Percentiles rank a stretch among this genome's conserved stretches.
phyloP scores from a whole-genome alignment of 1,140 invertebrate genomes.

The Papilio glaucus region DNA sequence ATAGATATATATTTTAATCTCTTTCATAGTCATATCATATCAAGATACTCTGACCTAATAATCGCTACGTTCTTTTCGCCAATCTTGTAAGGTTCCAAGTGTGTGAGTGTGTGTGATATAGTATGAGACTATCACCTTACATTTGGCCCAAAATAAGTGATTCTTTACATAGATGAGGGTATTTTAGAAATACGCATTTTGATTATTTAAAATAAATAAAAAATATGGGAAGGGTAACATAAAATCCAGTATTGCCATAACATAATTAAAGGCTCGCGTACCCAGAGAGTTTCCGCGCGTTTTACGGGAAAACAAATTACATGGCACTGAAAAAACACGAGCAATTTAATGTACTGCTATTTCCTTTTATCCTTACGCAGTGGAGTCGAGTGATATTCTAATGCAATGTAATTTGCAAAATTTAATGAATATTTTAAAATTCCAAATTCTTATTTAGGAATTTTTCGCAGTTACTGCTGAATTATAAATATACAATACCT shows the following conservation, averaged over 20 bases:
- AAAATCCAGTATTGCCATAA: constrained; percentile 28
- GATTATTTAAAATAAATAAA: not conserved
- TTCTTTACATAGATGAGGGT: not conserved
- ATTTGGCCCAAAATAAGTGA: not conserved
- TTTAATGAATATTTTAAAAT: constrained; percentile 34
- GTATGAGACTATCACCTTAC: too few relatives aligned
- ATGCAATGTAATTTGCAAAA: constrained; percentile 25
- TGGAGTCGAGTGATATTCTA: not conserved
- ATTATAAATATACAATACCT: not conserved
- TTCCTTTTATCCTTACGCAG: constrained; percentile 26
- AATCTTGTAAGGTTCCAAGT: too few relatives aligned
- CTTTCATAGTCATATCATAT: too few relatives aligned
- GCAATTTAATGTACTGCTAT: constrained; percentile 32
- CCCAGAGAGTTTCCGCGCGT: constrained; percentile 28
- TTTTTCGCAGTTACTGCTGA: constrained; percentile 14
- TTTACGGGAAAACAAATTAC: constrained; percentile 34
- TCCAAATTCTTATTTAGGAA: not conserved
- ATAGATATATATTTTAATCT: too few relatives aligned
- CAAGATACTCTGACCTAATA: too few relatives aligned
- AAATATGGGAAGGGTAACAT: not conserved
- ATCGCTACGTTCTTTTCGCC: too few relatives aligned
- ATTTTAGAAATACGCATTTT: not conserved
- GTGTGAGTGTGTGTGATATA: too few relatives aligned
- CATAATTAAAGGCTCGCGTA: constrained; percentile 35
- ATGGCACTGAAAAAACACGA: constrained; percentile 34